Evolutionary conservation across 2,797 vertebrate species (phyloP), one percentile per base, ranked within the genome.

Genomic region (Anisognathus igniventris): DNA sequence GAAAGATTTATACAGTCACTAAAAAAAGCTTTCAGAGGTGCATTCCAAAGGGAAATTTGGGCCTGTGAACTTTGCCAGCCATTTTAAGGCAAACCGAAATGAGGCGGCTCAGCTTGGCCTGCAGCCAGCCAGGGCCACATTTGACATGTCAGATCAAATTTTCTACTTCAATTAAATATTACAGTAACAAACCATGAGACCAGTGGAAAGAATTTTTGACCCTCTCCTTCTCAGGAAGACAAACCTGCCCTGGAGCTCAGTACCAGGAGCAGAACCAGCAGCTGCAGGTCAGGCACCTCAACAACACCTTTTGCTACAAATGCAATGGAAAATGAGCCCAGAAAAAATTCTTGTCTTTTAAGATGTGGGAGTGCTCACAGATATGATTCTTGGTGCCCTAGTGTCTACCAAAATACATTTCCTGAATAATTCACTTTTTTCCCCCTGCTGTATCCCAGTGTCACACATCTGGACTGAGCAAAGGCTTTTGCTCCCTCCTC

Each of bases 131-230:
- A 85, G 68, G 84, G 66, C 87, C 93, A 67, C 64, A 23, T 61
- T 37, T 72, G 90, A 95, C 90, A 79, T 25, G 74, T 95, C 92
- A 80, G 92, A 94, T 91, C 92, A 76, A 7, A 94, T 91, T 76
- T 89, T 92, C 94, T 88, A 54, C 93, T 76, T 86, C 70, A 80
- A 22, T 91, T 83, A 78, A 82, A 30, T 19, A 64, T 37, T 80
- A 72, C 65, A 74, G 68, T 51, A 83, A 91, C 48, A 73, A 90
- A 79, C 48, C 84, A 31, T 7, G 33, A 90, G 79, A 81, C 30
- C 73, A 76, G 71, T 14, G 79, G 74, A 58, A 76, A 90, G 51
- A 51, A 86, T 72, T 86, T 74, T 19, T 89, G 89, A 39, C 74
- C n/a, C 47, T 45, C 74, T 48, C 18, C 65, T 83, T 25, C 58